phyloP scores from a whole-genome alignment of 2,797 vertebrate genomes.

The Pogonophryne albipinna region DNA sequence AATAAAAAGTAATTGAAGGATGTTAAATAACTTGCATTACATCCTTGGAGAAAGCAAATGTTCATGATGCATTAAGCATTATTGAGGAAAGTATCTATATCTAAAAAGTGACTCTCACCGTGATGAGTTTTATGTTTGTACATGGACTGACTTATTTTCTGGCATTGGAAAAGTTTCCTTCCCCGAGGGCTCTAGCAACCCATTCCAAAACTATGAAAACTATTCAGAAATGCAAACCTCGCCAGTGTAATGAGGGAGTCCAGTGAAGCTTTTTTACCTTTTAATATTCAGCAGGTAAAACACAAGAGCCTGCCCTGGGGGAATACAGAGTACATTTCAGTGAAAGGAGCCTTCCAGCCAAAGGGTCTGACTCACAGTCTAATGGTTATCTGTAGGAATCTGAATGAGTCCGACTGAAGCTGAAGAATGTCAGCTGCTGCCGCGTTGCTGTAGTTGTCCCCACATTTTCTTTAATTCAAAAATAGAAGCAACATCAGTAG shows the following conservation, averaged over 20 bases:
- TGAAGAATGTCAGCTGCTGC: conserved; percentile 24
- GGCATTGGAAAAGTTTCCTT: background rate
- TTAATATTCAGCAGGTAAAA: background rate
- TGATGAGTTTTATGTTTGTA: background rate
- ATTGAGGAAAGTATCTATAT: background rate
- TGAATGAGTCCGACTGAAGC: conserved; percentile 8
- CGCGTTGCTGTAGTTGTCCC: background rate
- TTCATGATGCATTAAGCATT: background rate
- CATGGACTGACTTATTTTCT: background rate
- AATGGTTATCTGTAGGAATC: conserved; percentile 31
- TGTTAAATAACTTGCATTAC: background rate
- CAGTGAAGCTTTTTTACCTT: background rate
- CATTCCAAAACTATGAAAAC: background rate
- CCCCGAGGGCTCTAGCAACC: background rate
- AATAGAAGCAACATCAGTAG: background rate
- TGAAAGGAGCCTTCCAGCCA: background rate
- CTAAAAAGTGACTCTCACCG: background rate
- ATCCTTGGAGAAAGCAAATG: background rate
- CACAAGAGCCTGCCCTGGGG: background rate
- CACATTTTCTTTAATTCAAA: background rate
- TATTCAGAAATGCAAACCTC: background rate
- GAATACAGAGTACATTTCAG: conserved; percentile 9
- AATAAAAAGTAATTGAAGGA: background rate
- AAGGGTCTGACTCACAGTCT: conserved; percentile 37
- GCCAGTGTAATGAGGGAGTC: background rate